These are phyloP conservation scores for Sturnira hondurensis DNA, from an alignment of 2,113 vertebrate genomes.

Conservation along the genomic window DNA sequence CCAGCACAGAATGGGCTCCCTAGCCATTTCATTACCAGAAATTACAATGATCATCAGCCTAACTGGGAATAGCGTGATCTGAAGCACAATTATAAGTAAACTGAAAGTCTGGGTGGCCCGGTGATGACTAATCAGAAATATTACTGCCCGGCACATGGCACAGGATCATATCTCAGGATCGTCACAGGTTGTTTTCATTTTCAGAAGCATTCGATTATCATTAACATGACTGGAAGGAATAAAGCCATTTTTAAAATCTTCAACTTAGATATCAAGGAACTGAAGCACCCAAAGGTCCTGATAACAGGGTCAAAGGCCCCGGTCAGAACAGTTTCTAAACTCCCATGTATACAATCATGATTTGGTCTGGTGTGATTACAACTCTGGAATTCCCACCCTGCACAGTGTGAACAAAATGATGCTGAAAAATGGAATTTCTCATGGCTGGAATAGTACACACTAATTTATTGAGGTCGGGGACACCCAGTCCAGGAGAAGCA, in stretches of 20 bases:
- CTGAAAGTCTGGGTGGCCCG: constrained; percentile 46
- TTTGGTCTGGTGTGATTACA: background rate
- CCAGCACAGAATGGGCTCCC: constrained; percentile 41
- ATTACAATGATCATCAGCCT: constrained; percentile 63
- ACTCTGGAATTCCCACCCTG: background rate
- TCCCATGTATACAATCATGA: background rate
- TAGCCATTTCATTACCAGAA: constrained; percentile 73
- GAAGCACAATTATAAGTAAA: constrained; percentile 58
- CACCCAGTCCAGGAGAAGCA: background rate
- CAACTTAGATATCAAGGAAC: background rate
- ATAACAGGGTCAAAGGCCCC: background rate
- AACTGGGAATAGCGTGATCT: constrained; percentile 39
- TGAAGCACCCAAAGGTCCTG: background rate
- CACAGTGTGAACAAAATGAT: background rate
- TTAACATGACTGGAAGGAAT: background rate
- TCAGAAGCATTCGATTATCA: background rate
- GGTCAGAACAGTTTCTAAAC: background rate
- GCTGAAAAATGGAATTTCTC: constrained; percentile 5
- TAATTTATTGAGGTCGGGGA: background rate
- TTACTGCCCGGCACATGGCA: background rate
- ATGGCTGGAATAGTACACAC: background rate
- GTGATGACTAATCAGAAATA: constrained; percentile 51
- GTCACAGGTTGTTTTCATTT: background rate
- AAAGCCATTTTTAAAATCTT: background rate
- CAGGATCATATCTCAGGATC: constrained; percentile 20